A percentile compares a stretch with the other conserved stretches of the same genome.
phyloP scores from a whole-genome alignment of 2,113 vertebrate species.

The zebrafish (Danio rerio) region GRCz12tu NC_133195.1:20859001-20859500 shows the following conservation, averaged over 20 bases:
- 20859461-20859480: neutral
- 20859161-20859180: constrained; percentile 88
- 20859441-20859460: neutral
- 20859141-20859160: constrained; percentile 93
- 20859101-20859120: neutral
- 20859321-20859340: constrained; percentile 90
- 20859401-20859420: neutral
- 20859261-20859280: neutral
- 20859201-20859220: constrained; percentile 91
- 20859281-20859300: constrained; percentile 80
- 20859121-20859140: constrained; percentile 80
- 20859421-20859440: constrained; percentile 1
- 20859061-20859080: neutral
- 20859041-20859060: neutral
- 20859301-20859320: constrained; percentile 94
- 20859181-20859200: constrained; percentile 87
- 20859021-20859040: neutral
- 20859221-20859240: neutral
- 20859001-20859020: neutral
- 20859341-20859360: constrained; percentile 95
- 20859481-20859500: neutral
- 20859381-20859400: constrained; percentile 87
- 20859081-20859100: neutral
- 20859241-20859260: neutral
- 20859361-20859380: constrained; percentile 92